Base-by-base conservation (phyloP, 2,113 vertebrate genomes). In the Mesoclemmys tuberculata region DNA sequence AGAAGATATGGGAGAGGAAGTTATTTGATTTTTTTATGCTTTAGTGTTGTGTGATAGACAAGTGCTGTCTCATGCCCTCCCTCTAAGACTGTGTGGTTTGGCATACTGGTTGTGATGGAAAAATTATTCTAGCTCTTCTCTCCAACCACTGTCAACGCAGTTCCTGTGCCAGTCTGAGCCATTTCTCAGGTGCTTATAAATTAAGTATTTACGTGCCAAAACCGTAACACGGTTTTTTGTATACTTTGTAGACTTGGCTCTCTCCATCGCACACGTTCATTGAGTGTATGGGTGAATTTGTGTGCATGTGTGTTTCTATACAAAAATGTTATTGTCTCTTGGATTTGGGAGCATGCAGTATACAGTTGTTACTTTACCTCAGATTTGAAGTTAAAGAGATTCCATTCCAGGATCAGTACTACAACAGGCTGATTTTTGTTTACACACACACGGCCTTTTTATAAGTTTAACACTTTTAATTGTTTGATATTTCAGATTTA, bases 341-440 rank as follows among this genome's bases (percentile, higher is more conserved):
- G 94, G 95, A 95, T 97, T 88, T 93, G 87, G 89, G 64, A 96
- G 74, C 92, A 95, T 85, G 95, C 89, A 96, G 87, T 91, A 94
- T 41, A 46, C 46, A 96, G 82, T 54, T 46, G 6, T 46, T 77
- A 24, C 41, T 14, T 44, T 44, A 75, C 11, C 38, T 77, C 26
- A 1, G 61, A 0, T 82, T 6, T 93, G 52, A 94, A 75, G 90
- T 61, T 87, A 55, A 90, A n/a, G 86, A 96, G 87, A 95, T 94
- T 18, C 0, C 49, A 48, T 49, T 24, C 6, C 31, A 41, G 89
- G 74, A 89, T 95, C 87, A 0, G 94, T 96, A 96, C 96, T 85
- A 89, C 85, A 90, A 92, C 85, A 88, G 71, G 86, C 87, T 86
- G 41, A 89, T 93, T 89, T 94, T 93, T 78, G 93, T 75, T 79